A percentile compares a stretch with the other conserved stretches of the same genome.
Evolutionary conservation across 2,797 vertebrate genomes (phyloP).

Genomic region (Falco naumanni): DNA sequence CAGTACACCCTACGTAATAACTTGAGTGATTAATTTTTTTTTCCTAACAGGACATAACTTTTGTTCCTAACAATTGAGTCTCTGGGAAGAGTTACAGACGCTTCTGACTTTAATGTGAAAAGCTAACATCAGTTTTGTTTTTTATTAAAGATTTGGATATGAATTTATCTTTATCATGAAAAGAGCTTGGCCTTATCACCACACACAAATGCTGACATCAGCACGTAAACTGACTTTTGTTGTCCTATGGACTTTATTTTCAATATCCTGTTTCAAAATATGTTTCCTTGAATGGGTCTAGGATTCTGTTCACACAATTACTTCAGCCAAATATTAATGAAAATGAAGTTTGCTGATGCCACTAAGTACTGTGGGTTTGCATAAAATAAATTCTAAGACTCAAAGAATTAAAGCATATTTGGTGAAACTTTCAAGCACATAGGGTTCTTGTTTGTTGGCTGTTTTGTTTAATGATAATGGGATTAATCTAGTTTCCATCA

Average conservation of each 20-base stretch:
- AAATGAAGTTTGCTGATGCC: conserved; percentile 46
- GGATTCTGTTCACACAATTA: conserved; percentile 52
- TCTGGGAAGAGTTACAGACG: conserved; percentile 76
- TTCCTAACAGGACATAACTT: conserved; percentile 83
- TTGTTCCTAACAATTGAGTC: conserved; percentile 83
- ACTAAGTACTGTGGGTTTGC: neutral
- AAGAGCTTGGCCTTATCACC: conserved; percentile 75
- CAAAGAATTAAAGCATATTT: neutral
- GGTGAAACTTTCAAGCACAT: neutral
- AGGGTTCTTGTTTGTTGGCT: neutral
- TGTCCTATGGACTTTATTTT: conserved; percentile 74
- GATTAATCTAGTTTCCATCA: neutral
- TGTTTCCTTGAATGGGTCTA: conserved; percentile 43
- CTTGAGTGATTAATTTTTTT: conserved; percentile 81
- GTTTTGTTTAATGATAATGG: neutral
- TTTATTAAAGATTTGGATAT: conserved; percentile 81
- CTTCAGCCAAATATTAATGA: conserved; percentile 57
- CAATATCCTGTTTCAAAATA: conserved; percentile 79
- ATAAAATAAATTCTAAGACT: conserved; percentile 17
- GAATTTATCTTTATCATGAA: conserved; percentile 82
- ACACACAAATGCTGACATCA: conserved; percentile 74
- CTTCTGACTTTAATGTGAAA: conserved; percentile 69
- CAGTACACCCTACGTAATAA: conserved; percentile 82
- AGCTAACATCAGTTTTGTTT: conserved; percentile 69
- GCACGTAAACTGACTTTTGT: conserved; percentile 70